Evolutionary conservation across 64 coral and sea anemone species (phyloP).

Genomic region (Actinia tenebrosa): DNA sequence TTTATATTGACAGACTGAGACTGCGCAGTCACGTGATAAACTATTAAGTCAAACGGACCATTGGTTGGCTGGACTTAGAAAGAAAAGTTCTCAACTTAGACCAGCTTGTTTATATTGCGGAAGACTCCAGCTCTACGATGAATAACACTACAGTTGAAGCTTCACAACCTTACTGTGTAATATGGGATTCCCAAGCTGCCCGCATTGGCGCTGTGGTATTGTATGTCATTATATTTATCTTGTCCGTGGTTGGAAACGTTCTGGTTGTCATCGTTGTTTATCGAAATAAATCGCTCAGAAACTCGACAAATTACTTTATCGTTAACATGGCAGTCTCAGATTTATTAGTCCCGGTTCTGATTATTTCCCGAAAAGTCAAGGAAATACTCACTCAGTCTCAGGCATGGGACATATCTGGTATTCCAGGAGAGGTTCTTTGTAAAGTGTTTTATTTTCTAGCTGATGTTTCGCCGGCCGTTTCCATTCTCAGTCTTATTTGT

Average conservation of each 20-base stretch:
- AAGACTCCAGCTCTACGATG: neutral
- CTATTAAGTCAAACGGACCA: neutral
- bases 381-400: slow-evolving; percentile 24
- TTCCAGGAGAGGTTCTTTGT: slow-evolving; percentile 27
- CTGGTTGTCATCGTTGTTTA: slow-evolving; percentile 38
- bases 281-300: slow-evolving; percentile 34
- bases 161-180: neutral
- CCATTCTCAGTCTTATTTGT: slow-evolving; percentile 32
- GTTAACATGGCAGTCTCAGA: slow-evolving; percentile 56
- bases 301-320: slow-evolving; percentile 50
- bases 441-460: slow-evolving; percentile 35
- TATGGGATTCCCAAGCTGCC: slow-evolving; percentile 17
- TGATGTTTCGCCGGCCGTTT: slow-evolving; percentile 31
- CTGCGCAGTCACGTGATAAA: neutral
- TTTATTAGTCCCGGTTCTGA: slow-evolving; percentile 36
- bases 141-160: slow-evolving; percentile 19
- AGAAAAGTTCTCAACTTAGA: neutral
- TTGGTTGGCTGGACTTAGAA: neutral
- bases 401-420: slow-evolving; percentile 37
- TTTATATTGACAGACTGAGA: neutral
- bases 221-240: slow-evolving; percentile 24
- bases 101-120: neutral
- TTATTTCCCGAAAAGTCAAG: slow-evolving; percentile 32
- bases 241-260: slow-evolving; percentile 31
- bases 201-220: slow-evolving; percentile 4